These are phyloP conservation scores for Leucozona laternaria DNA, from an alignment of 2,888 invertebrate genomes.

Conservation along the genomic window DNA sequence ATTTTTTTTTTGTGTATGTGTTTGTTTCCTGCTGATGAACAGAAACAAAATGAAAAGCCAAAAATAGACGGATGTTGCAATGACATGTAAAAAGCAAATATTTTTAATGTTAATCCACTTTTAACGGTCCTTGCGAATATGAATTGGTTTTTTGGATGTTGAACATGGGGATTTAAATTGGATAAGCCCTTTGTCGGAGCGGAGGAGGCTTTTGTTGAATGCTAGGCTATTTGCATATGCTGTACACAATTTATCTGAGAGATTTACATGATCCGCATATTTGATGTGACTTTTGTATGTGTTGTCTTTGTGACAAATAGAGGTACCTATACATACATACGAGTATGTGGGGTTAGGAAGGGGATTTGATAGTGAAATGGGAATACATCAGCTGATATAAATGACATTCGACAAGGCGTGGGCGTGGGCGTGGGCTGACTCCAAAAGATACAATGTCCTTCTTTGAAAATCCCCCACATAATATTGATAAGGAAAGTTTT, in stretches of 20 bases:
- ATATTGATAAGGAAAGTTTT: not conserved
- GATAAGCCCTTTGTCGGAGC: constrained; percentile 39
- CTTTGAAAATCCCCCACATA: not conserved
- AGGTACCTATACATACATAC: no score
- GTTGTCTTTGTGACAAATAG: constrained; percentile 31
- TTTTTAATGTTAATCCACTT: constrained; percentile 66
- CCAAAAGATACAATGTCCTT: not conserved
- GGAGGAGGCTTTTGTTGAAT: constrained; percentile 42
- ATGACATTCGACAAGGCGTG: constrained; percentile 16
- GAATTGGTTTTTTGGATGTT: constrained; percentile 52
- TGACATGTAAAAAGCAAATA: constrained; percentile 67
- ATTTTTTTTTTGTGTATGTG: constrained; percentile 2
- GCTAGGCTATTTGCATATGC: constrained; percentile 27
- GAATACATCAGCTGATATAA: constrained; percentile 13
- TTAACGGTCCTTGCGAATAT: constrained; percentile 53
- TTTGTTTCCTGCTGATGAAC: constrained; percentile 16
- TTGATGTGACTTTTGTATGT: constrained; percentile 31
- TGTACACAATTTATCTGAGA: constrained; percentile 16
- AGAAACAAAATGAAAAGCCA: constrained; percentile 53
- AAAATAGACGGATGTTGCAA: constrained; percentile 62
- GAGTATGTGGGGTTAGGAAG: not conserved
- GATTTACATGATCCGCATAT: constrained; percentile 42
- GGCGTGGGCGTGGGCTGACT: constrained; percentile 4
- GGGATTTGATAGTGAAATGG: constrained; percentile 4
- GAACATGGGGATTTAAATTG: constrained; percentile 40